These are phyloP conservation scores for Acyrthosiphon pisum DNA, from an alignment of 1,140 invertebrate genomes.

Conservation along the genomic window DNA sequence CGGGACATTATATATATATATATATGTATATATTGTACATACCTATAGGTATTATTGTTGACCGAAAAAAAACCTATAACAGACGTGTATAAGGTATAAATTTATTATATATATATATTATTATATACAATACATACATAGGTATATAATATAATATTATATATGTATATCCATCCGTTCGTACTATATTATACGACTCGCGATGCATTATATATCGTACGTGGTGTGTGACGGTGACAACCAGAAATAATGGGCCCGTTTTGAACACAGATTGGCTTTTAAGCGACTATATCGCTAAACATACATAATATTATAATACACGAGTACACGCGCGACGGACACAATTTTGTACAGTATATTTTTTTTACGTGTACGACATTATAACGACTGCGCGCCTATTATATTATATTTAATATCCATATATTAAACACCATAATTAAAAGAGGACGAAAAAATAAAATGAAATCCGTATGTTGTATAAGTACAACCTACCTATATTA, in stretches of 20 bases:
- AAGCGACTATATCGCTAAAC: constrained; percentile 19
- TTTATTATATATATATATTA: neutral
- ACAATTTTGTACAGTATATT: neutral
- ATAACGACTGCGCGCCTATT: neutral
- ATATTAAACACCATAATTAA: neutral
- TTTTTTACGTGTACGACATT: constrained; percentile 9
- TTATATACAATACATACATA: neutral
- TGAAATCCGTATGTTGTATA: neutral
- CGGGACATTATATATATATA: neutral
- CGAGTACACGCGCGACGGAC: neutral
- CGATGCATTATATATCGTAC: neutral
- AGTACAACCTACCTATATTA: no score
- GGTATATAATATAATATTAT: no score
- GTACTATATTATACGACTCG: neutral
- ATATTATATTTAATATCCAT: neutral
- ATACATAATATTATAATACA: neutral
- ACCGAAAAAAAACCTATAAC: neutral
- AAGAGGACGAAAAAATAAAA: neutral
- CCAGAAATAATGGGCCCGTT: constrained; percentile 47
- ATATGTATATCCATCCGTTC: neutral
- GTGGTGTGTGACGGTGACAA: constrained; percentile 28
- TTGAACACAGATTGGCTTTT: constrained; percentile 53
- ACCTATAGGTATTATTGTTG: neutral
- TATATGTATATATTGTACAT: neutral
- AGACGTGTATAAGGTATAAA: neutral